Evolutionary conservation across 2,797 vertebrate genomes (phyloP).

Genomic region (Gallinago solitaria): DNA sequence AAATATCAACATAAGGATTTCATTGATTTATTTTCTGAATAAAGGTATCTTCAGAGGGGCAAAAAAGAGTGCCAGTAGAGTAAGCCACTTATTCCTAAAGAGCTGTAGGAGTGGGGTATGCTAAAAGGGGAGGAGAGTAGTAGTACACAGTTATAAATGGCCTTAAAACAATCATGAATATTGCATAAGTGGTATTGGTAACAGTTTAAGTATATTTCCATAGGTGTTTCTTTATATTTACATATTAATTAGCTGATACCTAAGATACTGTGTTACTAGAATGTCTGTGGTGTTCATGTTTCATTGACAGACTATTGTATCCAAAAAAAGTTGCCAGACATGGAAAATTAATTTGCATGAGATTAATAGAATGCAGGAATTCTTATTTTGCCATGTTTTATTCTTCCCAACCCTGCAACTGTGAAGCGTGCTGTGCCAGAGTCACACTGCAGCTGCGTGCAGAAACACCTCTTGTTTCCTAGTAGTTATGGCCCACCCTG

Average conservation of each 20-base stretch:
- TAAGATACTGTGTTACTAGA: conserved; percentile 72
- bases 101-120: background rate
- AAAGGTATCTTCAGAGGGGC: background rate
- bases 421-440: background rate
- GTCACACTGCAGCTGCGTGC: background rate
- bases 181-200: conserved; percentile 74
- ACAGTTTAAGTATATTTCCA: conserved; percentile 78
- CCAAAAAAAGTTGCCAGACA: conserved; percentile 36
- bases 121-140: background rate
- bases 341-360: conserved; percentile 57
- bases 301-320: conserved; percentile 70
- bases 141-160: conserved; percentile 50
- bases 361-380: conserved; percentile 39
- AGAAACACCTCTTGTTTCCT: background rate
- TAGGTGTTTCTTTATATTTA: conserved; percentile 77
- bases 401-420: background rate
- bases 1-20: background rate
- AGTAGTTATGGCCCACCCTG: background rate
- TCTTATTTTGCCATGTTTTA: conserved; percentile 12
- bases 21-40: background rate
- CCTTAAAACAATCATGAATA: conserved; percentile 70
- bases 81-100: conserved; percentile 25
- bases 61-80: background rate
- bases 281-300: conserved; percentile 66
- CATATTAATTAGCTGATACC: conserved; percentile 74